phyloP scores from a whole-genome alignment of 2,888 invertebrate species.

The Cryptophagus acutangulus region DNA sequence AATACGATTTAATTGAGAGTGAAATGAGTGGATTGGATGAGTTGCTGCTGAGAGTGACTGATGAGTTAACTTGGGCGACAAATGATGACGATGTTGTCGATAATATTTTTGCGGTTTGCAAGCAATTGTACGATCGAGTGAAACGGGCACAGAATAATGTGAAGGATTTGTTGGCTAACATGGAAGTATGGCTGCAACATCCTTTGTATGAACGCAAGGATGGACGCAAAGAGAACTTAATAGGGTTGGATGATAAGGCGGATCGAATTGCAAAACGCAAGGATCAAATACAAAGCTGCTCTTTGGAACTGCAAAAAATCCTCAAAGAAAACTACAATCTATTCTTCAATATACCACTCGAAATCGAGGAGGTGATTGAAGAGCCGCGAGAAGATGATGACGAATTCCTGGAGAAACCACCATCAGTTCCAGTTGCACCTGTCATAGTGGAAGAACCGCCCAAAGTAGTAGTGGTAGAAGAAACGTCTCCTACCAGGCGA shows the following conservation, averaged over 20 bases:
- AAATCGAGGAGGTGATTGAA: conserved; percentile 19
- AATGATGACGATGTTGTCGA: conserved; percentile 25
- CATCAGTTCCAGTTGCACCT: conserved; percentile 18
- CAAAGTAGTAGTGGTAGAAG: conserved; percentile 10
- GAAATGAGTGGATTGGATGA: conserved; percentile 73
- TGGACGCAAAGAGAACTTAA: conserved; percentile 52
- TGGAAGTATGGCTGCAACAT: conserved; percentile 65
- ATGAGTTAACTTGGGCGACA: conserved; percentile 68
- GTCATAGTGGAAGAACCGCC: conserved; percentile 18
- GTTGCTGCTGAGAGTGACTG: conserved; percentile 63
- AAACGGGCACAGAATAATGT: conserved; percentile 64
- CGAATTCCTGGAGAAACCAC: conserved; percentile 30
- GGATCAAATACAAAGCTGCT: conserved; percentile 49
- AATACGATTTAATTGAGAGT: conserved; percentile 68
- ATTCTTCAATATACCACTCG: conserved; percentile 57
- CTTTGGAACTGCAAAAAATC: conserved; percentile 54
- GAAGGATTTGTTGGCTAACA: conserved; percentile 52
- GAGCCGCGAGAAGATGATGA: conserved; percentile 29
- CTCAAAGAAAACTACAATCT: conserved; percentile 63
- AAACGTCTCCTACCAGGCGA: conserved; percentile 45
- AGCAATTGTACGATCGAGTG: conserved; percentile 67
- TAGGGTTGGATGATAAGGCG: conserved; percentile 55
- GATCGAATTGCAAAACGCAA: conserved; percentile 55
- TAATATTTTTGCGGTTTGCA: conserved; percentile 59
- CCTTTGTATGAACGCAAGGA: conserved; percentile 75